Conservation (phyloP, 2,797 vertebrate species). For the Myotis planiceps region DNA sequence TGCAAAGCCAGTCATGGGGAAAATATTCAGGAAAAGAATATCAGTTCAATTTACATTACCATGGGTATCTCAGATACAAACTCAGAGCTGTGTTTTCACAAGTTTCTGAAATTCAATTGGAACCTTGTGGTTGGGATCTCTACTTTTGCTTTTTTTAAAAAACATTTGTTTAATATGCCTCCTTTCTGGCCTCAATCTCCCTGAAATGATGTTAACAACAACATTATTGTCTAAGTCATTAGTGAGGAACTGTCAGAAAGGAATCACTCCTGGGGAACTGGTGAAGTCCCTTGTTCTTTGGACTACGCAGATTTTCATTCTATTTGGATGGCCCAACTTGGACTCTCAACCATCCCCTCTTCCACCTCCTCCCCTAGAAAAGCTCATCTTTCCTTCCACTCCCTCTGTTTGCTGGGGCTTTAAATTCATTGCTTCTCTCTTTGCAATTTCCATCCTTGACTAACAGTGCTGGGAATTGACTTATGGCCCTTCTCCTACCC, state of each 20-base stretch:
- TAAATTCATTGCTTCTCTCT: constrained; percentile 80
- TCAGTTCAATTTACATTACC: constrained; percentile 69
- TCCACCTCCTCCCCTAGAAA: background rate
- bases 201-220: constrained; percentile 31
- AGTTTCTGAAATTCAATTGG: constrained; percentile 29
- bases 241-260: constrained; percentile 46
- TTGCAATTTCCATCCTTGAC: constrained; percentile 83
- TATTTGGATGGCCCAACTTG: background rate
- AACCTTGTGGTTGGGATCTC: background rate
- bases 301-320: constrained; percentile 44
- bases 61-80: background rate
- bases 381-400: constrained; percentile 23
- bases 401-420: constrained; percentile 53
- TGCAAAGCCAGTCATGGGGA: constrained; percentile 56
- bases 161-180: background rate
- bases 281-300: background rate
- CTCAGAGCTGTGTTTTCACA: background rate
- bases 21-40: constrained; percentile 70
- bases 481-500: constrained; percentile 78
- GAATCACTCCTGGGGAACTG: background rate
- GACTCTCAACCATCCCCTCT: background rate
- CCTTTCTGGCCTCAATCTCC: background rate
- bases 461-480: constrained; percentile 82
- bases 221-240: constrained; percentile 38
- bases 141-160: background rate